These are phyloP conservation scores for Pemphredon lugubris DNA, from an alignment of 2,888 invertebrate genomes.

Conservation along the genomic window DNA sequence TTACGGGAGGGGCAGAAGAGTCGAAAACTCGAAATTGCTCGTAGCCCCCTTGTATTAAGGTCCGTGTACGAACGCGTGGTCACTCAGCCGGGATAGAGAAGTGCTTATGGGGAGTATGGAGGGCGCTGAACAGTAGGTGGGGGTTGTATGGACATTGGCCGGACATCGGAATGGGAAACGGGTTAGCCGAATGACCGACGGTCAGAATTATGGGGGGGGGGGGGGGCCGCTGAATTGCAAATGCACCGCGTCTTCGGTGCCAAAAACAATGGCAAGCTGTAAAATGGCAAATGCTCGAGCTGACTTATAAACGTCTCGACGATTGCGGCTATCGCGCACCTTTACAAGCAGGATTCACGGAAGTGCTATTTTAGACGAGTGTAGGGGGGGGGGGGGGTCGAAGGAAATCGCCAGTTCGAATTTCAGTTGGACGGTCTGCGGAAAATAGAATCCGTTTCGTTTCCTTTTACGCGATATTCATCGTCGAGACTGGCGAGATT, in stretches of 20 bases:
- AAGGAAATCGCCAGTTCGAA: not conserved
- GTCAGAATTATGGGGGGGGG: slow-evolving; percentile 65
- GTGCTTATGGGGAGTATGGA: slow-evolving; percentile 52
- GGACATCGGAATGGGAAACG: slow-evolving; percentile 69
- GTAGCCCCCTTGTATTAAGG: slow-evolving; percentile 18
- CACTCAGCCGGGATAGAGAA: slow-evolving; percentile 52
- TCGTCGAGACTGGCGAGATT: too few species aligned
- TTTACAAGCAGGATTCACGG: slow-evolving; percentile 10
- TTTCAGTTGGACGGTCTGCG: too few species aligned
- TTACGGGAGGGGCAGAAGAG: too few species aligned
- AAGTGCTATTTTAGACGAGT: not conserved
- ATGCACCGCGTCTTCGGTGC: slow-evolving; percentile 39
- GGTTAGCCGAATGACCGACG: slow-evolving; percentile 69
- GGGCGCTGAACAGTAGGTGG: slow-evolving; percentile 29
- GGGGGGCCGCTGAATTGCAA: slow-evolving; percentile 61
- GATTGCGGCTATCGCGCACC: slow-evolving; percentile 11
- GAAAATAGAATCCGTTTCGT: too few species aligned
- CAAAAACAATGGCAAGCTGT: slow-evolving; percentile 56
- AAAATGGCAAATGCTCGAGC: slow-evolving; percentile 45
- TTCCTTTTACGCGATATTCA: too few species aligned
- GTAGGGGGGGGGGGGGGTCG: not conserved
- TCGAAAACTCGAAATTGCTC: slow-evolving; percentile 44
- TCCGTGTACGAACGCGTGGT: slow-evolving; percentile 39
- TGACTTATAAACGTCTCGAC: slow-evolving; percentile 42
- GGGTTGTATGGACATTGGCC: slow-evolving; percentile 53